Percentiles rank a stretch among this genome's conserved stretches.
phyloP scores from a whole-genome alignment of 1,140 invertebrate species.

The Choristoneura fumiferana region DNA sequence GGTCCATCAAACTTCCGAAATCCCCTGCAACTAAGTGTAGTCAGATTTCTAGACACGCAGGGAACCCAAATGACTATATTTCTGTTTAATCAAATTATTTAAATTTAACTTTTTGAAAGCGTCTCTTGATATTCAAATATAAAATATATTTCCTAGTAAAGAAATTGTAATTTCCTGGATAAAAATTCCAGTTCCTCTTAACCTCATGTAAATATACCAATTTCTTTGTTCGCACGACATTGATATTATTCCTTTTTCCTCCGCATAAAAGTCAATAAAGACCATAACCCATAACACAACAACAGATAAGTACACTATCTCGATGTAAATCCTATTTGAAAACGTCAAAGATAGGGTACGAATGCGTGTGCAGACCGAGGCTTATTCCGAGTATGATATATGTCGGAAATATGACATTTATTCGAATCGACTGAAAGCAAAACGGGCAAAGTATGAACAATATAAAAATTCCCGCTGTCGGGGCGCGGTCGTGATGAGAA shows the following conservation, averaged over 20 bases:
- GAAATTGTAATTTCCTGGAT: too few relatives aligned
- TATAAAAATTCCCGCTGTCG: constrained; percentile 31
- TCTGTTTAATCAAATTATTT: too few relatives aligned
- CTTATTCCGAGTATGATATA: constrained; percentile 11
- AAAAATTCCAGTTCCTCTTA: background rate
- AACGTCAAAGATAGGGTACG: constrained; percentile 3
- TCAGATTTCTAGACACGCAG: too few relatives aligned
- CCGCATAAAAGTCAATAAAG: constrained; percentile 3
- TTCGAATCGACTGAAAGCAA: constrained; percentile 29
- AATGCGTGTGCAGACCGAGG: constrained; percentile 2
- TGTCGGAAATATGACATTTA: constrained; percentile 24
- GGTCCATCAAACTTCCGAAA: too few relatives aligned
- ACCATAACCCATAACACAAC: background rate
- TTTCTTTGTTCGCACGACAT: constrained; percentile 1
- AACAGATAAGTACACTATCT: constrained; percentile 15
- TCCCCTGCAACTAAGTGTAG: too few relatives aligned
- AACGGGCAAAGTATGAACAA: constrained; percentile 21
- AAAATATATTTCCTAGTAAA: too few relatives aligned
- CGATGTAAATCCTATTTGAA: constrained; percentile 8
- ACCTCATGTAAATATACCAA: constrained; percentile 1
- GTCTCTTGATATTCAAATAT: too few relatives aligned
- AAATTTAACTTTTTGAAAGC: too few relatives aligned
- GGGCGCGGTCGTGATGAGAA: constrained; percentile 3
- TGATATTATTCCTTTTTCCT: background rate
- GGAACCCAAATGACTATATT: too few relatives aligned